These are phyloP conservation scores for Eristalinus sepulchralis DNA, from an alignment of 2,888 invertebrate genomes.

Conservation along the genomic window DNA sequence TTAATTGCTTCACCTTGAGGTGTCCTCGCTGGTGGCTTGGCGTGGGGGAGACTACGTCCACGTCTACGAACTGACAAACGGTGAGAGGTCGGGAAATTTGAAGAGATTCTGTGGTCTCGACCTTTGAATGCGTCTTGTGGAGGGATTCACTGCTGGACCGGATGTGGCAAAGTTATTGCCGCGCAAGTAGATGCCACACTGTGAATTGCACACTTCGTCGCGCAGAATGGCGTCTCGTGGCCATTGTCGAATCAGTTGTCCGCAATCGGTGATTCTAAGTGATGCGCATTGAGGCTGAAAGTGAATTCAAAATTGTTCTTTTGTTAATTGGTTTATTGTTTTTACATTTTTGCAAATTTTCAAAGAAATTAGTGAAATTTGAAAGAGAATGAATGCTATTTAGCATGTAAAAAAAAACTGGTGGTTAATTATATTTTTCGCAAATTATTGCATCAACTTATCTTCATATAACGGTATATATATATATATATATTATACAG, in stretches of 20 bases:
- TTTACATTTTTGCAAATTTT: no score
- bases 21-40: not conserved
- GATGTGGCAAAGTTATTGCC: slow-evolving; percentile 79
- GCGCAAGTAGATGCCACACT: slow-evolving; percentile 89
- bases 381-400: no score
- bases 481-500: no score
- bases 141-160: slow-evolving; percentile 75
- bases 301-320: slow-evolving; percentile 69
- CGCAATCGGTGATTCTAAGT: slow-evolving; percentile 92
- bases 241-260: slow-evolving; percentile 90
- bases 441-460: no score
- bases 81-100: slow-evolving; percentile 90
- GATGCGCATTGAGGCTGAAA: slow-evolving; percentile 93
- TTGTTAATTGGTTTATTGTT: no score
- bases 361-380: no score
- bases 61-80: slow-evolving; percentile 78
- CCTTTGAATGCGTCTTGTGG: slow-evolving; percentile 78
- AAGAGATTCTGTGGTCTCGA: slow-evolving; percentile 82
- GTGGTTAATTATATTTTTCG: no score
- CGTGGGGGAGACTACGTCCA: not conserved
- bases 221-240: slow-evolving; percentile 90
- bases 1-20: not conserved
- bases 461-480: no score
- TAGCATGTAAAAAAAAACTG: no score
- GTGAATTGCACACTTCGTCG: slow-evolving; percentile 94